Percentiles rank a stretch among this genome's conserved stretches.
phyloP scores from a whole-genome alignment of 2,113 vertebrate genomes.

The Hypanus sabinus region DNA sequence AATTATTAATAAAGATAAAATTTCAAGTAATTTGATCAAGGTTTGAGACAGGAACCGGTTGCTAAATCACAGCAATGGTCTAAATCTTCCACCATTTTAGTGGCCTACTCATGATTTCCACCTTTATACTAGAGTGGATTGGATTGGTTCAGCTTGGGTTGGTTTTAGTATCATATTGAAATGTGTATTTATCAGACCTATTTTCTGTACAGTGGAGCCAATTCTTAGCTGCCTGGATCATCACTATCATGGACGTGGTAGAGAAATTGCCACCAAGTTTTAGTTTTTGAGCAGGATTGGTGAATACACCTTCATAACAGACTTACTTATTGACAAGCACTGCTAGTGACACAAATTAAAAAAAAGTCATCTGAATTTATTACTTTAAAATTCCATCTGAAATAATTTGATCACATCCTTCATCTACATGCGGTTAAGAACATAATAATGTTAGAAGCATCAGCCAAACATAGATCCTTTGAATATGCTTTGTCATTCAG shows the following conservation, averaged over 20 bases:
- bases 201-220: neutral
- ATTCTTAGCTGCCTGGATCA: neutral
- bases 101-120: neutral
- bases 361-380: neutral
- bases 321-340: neutral
- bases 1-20: neutral
- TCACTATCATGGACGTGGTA: neutral
- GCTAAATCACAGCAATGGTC: neutral
- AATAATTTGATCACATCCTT: neutral
- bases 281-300: neutral
- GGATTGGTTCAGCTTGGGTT: neutral
- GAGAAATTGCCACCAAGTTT: neutral
- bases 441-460: too few species aligned
- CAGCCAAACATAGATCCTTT: too few species aligned
- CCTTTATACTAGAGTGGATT: neutral
- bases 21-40: slow-evolving; percentile 6
- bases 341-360: neutral
- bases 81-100: neutral
- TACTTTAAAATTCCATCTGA: neutral
- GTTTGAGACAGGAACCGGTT: neutral
- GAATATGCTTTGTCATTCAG: too few species aligned
- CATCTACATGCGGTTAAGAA: too few species aligned
- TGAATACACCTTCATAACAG: neutral
- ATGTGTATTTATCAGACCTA: neutral
- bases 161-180: neutral